Evolutionary conservation across 2,113 vertebrate species (phyloP), one percentile per base, ranked within the genome.

Genomic region (Morone chrysops): DNA sequence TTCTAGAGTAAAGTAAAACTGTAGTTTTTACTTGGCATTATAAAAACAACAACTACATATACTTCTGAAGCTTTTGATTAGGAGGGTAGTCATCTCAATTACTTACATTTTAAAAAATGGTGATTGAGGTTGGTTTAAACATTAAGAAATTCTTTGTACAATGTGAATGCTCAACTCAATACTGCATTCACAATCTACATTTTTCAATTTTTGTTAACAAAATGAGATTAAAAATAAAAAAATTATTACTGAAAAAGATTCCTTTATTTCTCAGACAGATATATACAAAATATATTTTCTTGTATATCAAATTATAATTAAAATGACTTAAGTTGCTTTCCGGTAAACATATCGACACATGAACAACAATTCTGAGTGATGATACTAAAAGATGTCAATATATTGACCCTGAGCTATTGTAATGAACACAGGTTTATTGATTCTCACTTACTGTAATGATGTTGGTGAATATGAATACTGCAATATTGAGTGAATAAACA

Each of bases 401-500:
- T 67, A 73, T 41, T 45, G 71, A 61, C 41, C 67, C 18, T 63
- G 12, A 53, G 43, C 54, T 53, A 48, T 18, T 41, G 57, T 45
- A 50, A 72, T 68, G 40, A 51, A 40, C 47, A 36, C 20, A 5
- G 17, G 8, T 18, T 50, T 62, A 54, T 63, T 48, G 72, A 72
- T 57, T 60, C 38, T 17, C 62, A 47, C 8, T 16, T 9, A 41
- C 2, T 0, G 2, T 17, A 16, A 59, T 54, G 38, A 69, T 25
- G 41, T 9, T 11, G 11, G 16, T 41, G 0, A 16, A 48, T 31
- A 43, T 51, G 11, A 16, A 57, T 68, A 48, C 72, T 56, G 16
- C 16, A 16, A 14, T 43, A 77, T 72, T 77, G 72, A 72, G 63
- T 65, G 25, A 45, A 62, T 10, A 50, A 54, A 41, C 11, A 43